Evolutionary conservation across 2,888 invertebrate species (phyloP), one percentile per base, ranked within the genome.

Genomic region (Rhogogaster chlorosoma): DNA sequence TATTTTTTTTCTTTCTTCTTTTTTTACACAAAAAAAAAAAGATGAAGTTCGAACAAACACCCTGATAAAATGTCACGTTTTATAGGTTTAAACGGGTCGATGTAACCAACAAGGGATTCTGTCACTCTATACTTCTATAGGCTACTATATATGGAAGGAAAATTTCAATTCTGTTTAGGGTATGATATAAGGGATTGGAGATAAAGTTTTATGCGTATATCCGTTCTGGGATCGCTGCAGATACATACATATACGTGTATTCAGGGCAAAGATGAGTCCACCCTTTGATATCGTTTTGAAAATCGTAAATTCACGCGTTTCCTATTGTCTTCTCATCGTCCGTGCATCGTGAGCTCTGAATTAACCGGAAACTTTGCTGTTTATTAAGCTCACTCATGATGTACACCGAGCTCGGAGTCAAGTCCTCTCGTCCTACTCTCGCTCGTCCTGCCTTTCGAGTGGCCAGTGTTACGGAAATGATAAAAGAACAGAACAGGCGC

Each of bases 401-500:
- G 26, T 42, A 53, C 45, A 53, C 45, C 53, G 53, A 38, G 53
- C 53, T 49, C 53, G 53, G 77, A 77, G 77, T 77, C 29, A 77
- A 77, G 77, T 77, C 22, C 77, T 29, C 77, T 77, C 36, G 15
- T 77, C 32, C 29, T 77, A 45, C 45, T 75, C 75, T 45, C 45
- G 42, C 75, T 45, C 45, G 42, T 77, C 49, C 29, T 53, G 77
- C 12, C 22, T 22, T 75, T 9, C 45, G 75, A 75, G 42, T 26
- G 15, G 29, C 53, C 77, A 32, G 77, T 49, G 77, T 77, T 77
- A 77, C 77, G 77, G 15, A 53, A 53, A 77, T 77, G 77, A 77
- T 77, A 77, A 77, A 77, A 77, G 77, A 77, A 77, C 49, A 77
- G 77, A 53, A 77, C 77, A 53, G 53, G 77, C 77, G 53, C 49